These are phyloP conservation scores for Eidolon dupreanum DNA, from an alignment of 2,797 vertebrate species.

Conservation along the genomic window DNA sequence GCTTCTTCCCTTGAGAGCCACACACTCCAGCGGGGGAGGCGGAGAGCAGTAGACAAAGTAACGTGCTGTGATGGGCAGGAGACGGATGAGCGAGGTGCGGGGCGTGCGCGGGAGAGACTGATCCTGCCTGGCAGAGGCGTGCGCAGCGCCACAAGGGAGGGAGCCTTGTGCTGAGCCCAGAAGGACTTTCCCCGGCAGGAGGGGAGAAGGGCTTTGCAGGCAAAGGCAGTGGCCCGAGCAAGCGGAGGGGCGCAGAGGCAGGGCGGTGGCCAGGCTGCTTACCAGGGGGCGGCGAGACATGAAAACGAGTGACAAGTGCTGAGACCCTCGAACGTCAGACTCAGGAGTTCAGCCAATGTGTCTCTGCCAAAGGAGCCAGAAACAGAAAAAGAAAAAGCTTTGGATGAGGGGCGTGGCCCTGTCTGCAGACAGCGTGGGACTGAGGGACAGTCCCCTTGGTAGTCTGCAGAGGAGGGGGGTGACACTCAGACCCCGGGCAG, in stretches of 20 bases:
- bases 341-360: background rate
- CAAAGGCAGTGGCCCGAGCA: accelerated
- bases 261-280: accelerated
- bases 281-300: accelerated
- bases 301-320: background rate
- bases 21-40: background rate
- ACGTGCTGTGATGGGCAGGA: accelerated
- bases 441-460: accelerated
- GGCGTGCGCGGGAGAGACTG: too few species aligned
- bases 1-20: background rate
- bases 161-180: background rate
- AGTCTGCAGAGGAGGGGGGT: accelerated
- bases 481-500: accelerated
- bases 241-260: accelerated
- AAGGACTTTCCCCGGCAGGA: background rate
- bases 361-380: background rate
- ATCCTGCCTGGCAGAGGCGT: background rate
- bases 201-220: accelerated
- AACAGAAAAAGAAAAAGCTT: background rate
- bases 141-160: too few species aligned
- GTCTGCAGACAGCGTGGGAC: accelerated
- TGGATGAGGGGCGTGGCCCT: accelerated
- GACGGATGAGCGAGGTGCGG: too few species aligned
- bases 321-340: background rate
- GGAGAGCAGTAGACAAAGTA: too few species aligned